Conservation (phyloP, 2,113 vertebrate species). For the Callionymus lyra region DNA sequence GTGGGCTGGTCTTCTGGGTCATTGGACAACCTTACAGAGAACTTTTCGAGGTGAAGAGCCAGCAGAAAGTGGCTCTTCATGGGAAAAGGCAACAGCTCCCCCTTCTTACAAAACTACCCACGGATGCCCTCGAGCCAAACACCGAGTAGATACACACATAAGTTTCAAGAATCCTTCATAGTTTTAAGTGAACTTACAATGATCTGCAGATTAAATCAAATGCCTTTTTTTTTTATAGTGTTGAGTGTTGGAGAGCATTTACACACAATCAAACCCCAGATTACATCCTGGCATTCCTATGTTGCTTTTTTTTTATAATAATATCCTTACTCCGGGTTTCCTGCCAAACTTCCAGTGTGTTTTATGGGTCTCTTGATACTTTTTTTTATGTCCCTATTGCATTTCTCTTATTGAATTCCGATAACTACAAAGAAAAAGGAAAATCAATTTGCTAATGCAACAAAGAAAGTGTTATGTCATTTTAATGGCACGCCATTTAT, state of each 20-base stretch:
- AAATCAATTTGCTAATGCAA: conserved; percentile 23
- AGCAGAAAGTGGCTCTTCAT: conserved; percentile 49
- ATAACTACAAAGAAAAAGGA: no score
- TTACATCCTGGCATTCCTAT: no score
- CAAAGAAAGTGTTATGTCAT: conserved; percentile 32
- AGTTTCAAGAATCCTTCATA: conserved; percentile 10
- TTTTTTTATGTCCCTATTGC: conserved; percentile 16
- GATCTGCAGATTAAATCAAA: conserved; percentile 37
- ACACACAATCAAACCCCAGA: no score
- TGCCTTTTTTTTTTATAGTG: not conserved
- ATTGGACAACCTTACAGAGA: conserved; percentile 45
- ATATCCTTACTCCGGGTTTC: conserved; percentile 10
- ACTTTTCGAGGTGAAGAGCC: conserved; percentile 62
- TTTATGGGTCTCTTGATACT: conserved; percentile 49
- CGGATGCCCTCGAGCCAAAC: conserved; percentile 25
- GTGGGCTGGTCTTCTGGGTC: conserved; percentile 53
- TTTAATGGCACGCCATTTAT: conserved; percentile 30
- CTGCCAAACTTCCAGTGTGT: conserved; percentile 49
- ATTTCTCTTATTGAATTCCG: conserved; percentile 15
- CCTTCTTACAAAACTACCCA: conserved; percentile 20
- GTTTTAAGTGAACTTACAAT: conserved; percentile 31
- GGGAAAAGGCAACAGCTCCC: conserved; percentile 41
- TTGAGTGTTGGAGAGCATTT: no score
- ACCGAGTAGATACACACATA: conserved; percentile 16
- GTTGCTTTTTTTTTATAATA: no score